Percentiles rank a stretch among this genome's conserved stretches.
These are phyloP conservation scores for Zoroaster sp. DNA, from an alignment of 53 echinoderm and acorn worm species.

Conservation along the genomic window DNA sequence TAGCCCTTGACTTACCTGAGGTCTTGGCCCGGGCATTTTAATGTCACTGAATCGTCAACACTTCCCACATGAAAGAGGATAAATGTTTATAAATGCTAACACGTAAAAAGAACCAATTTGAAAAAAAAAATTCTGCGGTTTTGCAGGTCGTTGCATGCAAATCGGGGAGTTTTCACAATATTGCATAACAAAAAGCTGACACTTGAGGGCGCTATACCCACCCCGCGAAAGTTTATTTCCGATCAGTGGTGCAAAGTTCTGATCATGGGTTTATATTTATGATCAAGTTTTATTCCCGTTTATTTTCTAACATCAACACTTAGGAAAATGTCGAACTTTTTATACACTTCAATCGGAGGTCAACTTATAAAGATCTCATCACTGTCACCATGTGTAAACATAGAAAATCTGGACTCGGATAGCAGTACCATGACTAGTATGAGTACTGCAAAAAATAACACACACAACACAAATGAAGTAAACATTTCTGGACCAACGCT, in stretches of 20 bases:
- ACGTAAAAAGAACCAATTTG: neutral
- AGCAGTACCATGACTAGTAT: too few species aligned
- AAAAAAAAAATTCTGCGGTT: neutral
- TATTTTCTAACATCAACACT: too few species aligned
- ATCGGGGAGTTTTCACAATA: neutral
- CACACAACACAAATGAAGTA: neutral
- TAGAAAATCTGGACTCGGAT: neutral
- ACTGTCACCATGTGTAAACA: neutral
- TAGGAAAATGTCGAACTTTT: neutral
- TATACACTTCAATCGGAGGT: neutral
- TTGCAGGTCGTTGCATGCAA: neutral
- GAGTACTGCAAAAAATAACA: too few species aligned
- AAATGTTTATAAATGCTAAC: neutral
- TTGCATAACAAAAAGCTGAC: neutral
- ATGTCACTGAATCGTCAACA: neutral
- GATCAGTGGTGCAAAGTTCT: too few species aligned
- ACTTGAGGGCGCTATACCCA: neutral
- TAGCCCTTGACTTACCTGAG: neutral
- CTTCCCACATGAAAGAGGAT: neutral
- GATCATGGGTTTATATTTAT: too few species aligned
- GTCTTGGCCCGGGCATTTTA: slow-evolving; percentile 21
- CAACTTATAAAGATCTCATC: neutral
- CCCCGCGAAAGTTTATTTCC: too few species aligned
- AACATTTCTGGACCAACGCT: neutral
- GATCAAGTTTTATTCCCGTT: too few species aligned